Percentiles rank a stretch among this genome's conserved stretches.
phyloP scores from a whole-genome alignment of 35 echinoderm and acorn worm genomes.

The Amphiura filiformis region DNA sequence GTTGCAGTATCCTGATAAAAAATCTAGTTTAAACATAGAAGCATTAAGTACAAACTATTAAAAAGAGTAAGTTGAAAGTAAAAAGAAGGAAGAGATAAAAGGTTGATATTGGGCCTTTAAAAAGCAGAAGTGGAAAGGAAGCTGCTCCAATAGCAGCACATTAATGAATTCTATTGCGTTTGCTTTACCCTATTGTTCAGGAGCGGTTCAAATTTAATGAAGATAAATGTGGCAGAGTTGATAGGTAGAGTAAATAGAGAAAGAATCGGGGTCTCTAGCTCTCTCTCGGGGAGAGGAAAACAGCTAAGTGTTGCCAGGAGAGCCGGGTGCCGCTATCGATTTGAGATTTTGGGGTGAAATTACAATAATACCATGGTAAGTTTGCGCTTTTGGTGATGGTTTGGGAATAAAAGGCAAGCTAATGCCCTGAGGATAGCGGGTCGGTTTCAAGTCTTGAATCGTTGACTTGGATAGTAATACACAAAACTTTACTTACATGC shows the following conservation, averaged over 20 bases:
- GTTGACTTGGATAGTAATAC: no score
- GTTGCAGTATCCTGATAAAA: neutral
- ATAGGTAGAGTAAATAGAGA: neutral
- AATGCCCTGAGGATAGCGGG: neutral
- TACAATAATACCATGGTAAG: neutral
- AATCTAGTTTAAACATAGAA: neutral
- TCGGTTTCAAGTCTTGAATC: no score
- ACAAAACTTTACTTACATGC: no score
- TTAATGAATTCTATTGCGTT: slow-evolving; percentile 7
- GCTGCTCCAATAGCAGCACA: neutral
- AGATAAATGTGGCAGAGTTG: neutral
- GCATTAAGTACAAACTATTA: neutral
- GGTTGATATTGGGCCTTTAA: neutral
- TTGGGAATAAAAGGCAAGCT: neutral
- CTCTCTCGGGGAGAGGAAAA: slow-evolving; percentile 13
- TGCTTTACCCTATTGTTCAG: neutral
- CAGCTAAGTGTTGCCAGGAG: neutral
- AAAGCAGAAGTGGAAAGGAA: neutral
- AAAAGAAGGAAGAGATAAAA: neutral
- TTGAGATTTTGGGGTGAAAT: neutral
- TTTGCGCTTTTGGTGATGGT: neutral
- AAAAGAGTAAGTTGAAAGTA: neutral
- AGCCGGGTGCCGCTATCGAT: neutral
- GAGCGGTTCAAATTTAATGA: neutral
- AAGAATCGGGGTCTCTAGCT: neutral